These are phyloP conservation scores for Pheosia tremula DNA, from an alignment of 2,888 invertebrate species.

Conservation along the genomic window DNA sequence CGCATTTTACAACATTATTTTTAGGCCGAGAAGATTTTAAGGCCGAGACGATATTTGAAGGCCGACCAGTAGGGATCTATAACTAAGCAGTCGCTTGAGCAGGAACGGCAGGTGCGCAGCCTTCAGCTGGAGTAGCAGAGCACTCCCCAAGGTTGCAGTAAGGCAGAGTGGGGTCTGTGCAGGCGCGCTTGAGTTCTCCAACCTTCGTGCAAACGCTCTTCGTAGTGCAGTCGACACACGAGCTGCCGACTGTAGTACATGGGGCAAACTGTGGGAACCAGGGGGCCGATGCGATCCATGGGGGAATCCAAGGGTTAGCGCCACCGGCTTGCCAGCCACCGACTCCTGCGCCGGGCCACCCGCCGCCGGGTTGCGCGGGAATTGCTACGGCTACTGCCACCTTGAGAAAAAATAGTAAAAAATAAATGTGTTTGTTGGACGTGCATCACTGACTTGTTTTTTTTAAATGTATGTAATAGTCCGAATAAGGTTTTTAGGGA, in stretches of 20 bases:
- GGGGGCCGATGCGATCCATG: slow-evolving; percentile 68
- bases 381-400: slow-evolving; percentile 59
- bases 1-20: not conserved
- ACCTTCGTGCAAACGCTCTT: slow-evolving; percentile 71
- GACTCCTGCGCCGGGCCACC: slow-evolving; percentile 30
- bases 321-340: slow-evolving; percentile 43
- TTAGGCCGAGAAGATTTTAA: too few relatives aligned
- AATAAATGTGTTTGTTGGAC: not conserved
- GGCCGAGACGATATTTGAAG: not conserved
- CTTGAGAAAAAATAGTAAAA: slow-evolving; percentile 40
- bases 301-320: slow-evolving; percentile 70
- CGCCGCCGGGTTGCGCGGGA: slow-evolving; percentile 48
- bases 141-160: slow-evolving; percentile 77
- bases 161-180: slow-evolving; percentile 69
- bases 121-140: slow-evolving; percentile 70
- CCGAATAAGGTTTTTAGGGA: too few relatives aligned
- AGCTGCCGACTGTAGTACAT: slow-evolving; percentile 61
- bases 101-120: slow-evolving; percentile 54
- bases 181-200: slow-evolving; percentile 64
- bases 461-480: too few relatives aligned
- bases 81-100: slow-evolving; percentile 10
- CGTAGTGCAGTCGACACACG: slow-evolving; percentile 68
- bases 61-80: not conserved
- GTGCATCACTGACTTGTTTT: too few relatives aligned
- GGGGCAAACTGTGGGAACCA: slow-evolving; percentile 73